phyloP scores from a whole-genome alignment of 1,140 invertebrate genomes.

The Drosophila baimaii region DNA sequence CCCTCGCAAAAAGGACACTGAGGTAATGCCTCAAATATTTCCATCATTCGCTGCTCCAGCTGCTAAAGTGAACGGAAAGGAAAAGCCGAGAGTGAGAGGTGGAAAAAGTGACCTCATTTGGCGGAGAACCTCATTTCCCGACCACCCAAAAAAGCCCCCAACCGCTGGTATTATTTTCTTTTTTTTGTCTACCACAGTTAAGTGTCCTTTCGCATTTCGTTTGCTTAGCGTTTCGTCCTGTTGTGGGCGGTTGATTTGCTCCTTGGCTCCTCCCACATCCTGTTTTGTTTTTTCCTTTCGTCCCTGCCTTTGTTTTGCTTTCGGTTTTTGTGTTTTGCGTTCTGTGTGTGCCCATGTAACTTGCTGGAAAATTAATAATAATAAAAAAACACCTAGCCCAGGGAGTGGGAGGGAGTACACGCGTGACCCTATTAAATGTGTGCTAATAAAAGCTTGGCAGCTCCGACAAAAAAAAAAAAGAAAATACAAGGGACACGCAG shows the following conservation, averaged over 20 bases:
- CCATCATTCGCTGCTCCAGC: constrained; percentile 24
- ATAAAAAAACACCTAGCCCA: constrained; percentile 74
- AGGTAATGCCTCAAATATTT: constrained; percentile 69
- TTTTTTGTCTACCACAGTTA: constrained; percentile 72
- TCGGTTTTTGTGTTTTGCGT: constrained; percentile 53
- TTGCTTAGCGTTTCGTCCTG: constrained; percentile 43
- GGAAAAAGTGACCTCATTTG: constrained; percentile 75
- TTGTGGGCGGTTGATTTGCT: constrained; percentile 43
- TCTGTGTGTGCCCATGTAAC: constrained; percentile 70
- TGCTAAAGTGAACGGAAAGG: constrained; percentile 15
- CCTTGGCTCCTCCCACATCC: constrained; percentile 32
- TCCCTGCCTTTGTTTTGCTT: constrained; percentile 67
- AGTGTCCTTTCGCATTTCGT: constrained; percentile 76
- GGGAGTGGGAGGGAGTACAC: constrained; percentile 46
- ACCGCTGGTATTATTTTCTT: constrained; percentile 29
- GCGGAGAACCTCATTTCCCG: constrained; percentile 47
- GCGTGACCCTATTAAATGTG: constrained; percentile 83
- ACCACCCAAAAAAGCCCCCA: not conserved
- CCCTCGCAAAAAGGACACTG: constrained; percentile 21
- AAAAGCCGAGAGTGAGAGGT: constrained; percentile 25
- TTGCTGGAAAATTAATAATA: constrained; percentile 83
- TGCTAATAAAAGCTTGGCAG: constrained; percentile 78
- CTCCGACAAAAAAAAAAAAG: constrained; percentile 24
- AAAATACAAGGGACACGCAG: constrained; percentile 11
- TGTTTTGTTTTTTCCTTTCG: constrained; percentile 43